phyloP scores from a whole-genome alignment of 2,113 vertebrate species.

The Tachuris rubrigastra region DNA sequence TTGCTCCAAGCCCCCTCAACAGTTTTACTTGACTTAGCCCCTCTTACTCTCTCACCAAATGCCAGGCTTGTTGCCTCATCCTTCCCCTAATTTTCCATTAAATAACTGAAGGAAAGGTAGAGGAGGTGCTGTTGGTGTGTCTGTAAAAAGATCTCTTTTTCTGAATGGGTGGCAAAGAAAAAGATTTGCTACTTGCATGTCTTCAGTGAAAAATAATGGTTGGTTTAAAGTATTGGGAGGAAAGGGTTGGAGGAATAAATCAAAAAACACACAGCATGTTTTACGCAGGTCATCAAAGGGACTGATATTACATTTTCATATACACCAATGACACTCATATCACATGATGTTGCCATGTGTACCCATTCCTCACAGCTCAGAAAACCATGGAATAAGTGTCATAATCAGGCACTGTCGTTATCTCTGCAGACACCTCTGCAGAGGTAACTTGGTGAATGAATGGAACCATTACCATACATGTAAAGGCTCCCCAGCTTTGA shows the following conservation, averaged over 20 bases:
- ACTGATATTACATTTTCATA: background rate
- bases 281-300: background rate
- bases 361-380: background rate
- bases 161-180: background rate
- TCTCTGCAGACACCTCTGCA: background rate
- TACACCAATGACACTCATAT: background rate
- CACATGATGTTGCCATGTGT: rapidly evolving
- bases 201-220: background rate
- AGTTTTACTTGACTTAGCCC: background rate
- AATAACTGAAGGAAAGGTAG: background rate
- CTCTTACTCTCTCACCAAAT: background rate
- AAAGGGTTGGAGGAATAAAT: background rate
- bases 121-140: background rate
- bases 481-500: background rate
- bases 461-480: background rate
- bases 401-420: background rate
- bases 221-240: background rate
- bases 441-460: background rate
- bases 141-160: background rate
- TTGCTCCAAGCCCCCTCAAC: background rate
- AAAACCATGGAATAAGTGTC: background rate
- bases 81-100: background rate
- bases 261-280: background rate
- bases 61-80: background rate
- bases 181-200: background rate